Evolutionary conservation across 2,797 vertebrate genomes (phyloP).

Genomic region (Iguana delicatissima): DNA sequence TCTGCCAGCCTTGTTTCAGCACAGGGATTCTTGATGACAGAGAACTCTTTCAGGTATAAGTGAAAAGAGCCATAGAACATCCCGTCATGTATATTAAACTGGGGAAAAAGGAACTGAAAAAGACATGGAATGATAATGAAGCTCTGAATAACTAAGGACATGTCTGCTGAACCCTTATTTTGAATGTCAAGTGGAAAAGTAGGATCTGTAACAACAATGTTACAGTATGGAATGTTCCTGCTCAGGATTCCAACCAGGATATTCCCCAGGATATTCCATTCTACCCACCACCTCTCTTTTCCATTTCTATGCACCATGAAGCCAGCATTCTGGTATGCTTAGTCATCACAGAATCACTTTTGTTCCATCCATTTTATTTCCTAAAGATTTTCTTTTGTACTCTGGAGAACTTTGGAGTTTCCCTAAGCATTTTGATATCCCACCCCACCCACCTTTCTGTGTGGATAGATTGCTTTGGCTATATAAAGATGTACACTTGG

Average conservation of each 20-base stretch:
- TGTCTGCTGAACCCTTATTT: background rate
- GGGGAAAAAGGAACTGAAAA: constrained; percentile 3
- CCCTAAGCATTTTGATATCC: too few relatives aligned
- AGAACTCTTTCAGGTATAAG: constrained; percentile 58
- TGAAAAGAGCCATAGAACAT: constrained; percentile 32
- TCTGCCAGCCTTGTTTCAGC: constrained; percentile 49
- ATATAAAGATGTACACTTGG: background rate
- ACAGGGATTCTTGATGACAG: constrained; percentile 53
- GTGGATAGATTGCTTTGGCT: background rate
- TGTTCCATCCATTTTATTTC: background rate
- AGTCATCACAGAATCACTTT: background rate
- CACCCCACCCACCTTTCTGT: background rate
- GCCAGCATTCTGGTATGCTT: background rate
- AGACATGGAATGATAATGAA: constrained; percentile 2
- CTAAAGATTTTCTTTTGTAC: too few relatives aligned
- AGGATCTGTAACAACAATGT: background rate
- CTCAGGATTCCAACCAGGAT: background rate
- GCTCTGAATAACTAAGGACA: background rate
- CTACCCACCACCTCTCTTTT: background rate
- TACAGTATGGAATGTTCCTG: background rate
- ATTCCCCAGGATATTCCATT: background rate
- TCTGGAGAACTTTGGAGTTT: too few relatives aligned
- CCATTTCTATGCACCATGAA: background rate
- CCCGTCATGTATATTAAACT: constrained; percentile 38
- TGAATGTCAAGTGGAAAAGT: background rate